phyloP scores from a whole-genome alignment of 2,113 vertebrate species.

The Pelodiscus sinensis region DNA sequence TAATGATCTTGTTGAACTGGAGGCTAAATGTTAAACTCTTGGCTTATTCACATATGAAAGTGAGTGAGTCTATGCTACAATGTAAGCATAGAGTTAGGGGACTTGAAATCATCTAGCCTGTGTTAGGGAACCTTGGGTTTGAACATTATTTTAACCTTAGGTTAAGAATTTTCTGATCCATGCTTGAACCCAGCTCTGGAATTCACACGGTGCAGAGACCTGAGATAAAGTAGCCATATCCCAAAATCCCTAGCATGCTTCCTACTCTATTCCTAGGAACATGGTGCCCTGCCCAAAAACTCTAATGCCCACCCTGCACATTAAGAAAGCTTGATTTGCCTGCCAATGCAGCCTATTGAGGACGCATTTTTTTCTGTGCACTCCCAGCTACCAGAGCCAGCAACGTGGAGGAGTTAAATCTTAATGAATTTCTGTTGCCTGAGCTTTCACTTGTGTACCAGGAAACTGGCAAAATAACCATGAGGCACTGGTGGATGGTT shows the following conservation, averaged over 20 bases:
- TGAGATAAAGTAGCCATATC: not conserved
- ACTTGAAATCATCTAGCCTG: too few species aligned
- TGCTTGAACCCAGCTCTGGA: not conserved
- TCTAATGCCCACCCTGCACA: not conserved
- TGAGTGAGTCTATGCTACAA: not conserved
- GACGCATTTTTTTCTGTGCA: not conserved
- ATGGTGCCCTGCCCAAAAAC: not conserved
- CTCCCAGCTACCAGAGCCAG: not conserved
- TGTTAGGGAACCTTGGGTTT: too few species aligned
- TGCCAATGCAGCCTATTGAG: not conserved
- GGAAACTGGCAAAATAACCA: not conserved
- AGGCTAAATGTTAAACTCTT: not conserved
- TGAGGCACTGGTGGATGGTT: not conserved
- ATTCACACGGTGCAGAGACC: not conserved
- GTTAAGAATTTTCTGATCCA: not conserved
- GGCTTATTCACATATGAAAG: constrained; percentile 12
- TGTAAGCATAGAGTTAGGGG: not conserved
- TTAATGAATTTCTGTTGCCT: not conserved
- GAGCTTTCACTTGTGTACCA: not conserved
- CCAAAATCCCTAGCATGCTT: not conserved
- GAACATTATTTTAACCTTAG: not conserved
- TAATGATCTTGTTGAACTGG: not conserved
- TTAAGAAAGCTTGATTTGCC: not conserved
- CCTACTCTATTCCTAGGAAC: not conserved
- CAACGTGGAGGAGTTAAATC: not conserved